Percentiles rank a stretch among this genome's conserved stretches.
Conservation (phyloP, 2,797 vertebrate genomes). For the Acipenser transmontanus region DNA sequence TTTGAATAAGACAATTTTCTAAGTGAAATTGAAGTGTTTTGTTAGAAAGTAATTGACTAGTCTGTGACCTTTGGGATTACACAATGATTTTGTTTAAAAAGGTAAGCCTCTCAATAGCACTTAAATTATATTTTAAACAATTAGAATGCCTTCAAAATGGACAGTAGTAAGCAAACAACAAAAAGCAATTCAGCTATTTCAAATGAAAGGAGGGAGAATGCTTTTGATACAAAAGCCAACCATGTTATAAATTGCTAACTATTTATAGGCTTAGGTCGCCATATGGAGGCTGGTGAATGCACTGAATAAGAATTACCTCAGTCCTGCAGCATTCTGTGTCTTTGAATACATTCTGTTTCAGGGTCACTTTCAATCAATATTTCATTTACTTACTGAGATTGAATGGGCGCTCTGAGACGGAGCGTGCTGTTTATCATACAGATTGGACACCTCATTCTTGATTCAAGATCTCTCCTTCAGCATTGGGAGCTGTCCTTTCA, state of each 20-base stretch:
- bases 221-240: constrained; percentile 58
- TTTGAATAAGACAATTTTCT: no score
- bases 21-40: background rate
- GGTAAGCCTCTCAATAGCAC: constrained; percentile 21
- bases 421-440: constrained; percentile 79
- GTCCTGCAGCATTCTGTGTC: constrained; percentile 74
- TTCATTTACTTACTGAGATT: constrained; percentile 87
- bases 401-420: constrained; percentile 78
- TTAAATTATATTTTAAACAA: constrained; percentile 48
- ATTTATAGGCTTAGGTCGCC: constrained; percentile 71
- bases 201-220: constrained; percentile 57
- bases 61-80: constrained; percentile 1
- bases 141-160: constrained; percentile 55
- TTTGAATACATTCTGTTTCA: constrained; percentile 86
- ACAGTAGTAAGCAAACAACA: constrained; percentile 59
- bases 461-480: constrained; percentile 65
- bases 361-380: constrained; percentile 88
- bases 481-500: constrained; percentile 72
- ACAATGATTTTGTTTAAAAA: constrained; percentile 10
- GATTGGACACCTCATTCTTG: constrained; percentile 74
- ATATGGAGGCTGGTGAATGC: constrained; percentile 70
- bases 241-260: constrained; percentile 60
- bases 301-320: constrained; percentile 76
- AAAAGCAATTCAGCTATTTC: constrained; percentile 50
- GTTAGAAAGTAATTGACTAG: constrained; percentile 5